Evolutionary conservation across 2,113 vertebrate genomes (phyloP).

Genomic region (Cephalopholis sonnerati): DNA sequence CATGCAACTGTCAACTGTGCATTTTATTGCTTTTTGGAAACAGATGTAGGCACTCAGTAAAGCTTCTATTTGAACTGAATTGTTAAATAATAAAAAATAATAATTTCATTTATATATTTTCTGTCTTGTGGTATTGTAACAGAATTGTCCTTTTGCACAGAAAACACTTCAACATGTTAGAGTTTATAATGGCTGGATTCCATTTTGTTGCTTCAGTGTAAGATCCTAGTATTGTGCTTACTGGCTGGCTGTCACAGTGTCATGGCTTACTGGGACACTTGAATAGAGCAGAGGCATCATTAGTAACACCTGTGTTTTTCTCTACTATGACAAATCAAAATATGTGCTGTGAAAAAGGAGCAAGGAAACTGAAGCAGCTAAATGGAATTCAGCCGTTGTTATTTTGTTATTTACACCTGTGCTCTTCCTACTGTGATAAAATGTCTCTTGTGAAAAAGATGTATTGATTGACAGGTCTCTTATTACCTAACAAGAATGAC

Average conservation of each 20-base stretch:
- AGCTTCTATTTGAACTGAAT: constrained; percentile 17
- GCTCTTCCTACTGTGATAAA: neutral
- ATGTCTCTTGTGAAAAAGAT: neutral
- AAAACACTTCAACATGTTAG: neutral
- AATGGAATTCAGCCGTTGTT: neutral
- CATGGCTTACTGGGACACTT: neutral
- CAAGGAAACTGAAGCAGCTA: neutral
- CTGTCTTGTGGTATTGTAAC: neutral
- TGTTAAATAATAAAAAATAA: neutral
- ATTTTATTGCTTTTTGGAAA: constrained; percentile 8
- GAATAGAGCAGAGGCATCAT: neutral
- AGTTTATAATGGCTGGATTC: neutral
- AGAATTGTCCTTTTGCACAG: neutral
- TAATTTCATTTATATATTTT: neutral
- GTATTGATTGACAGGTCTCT: neutral
- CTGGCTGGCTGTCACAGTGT: neutral
- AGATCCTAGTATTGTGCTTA: neutral
- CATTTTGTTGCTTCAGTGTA: neutral
- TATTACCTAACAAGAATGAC: neutral
- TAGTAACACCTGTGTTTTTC: neutral
- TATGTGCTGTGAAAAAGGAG: neutral
- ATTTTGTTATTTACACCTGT: neutral
- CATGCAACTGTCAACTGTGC: constrained; percentile 10
- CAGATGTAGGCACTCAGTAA: neutral
- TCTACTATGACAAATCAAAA: neutral